These are phyloP conservation scores for Oreotrochilus melanogaster DNA, from an alignment of 2,113 vertebrate genomes.

Conservation along the genomic window DNA sequence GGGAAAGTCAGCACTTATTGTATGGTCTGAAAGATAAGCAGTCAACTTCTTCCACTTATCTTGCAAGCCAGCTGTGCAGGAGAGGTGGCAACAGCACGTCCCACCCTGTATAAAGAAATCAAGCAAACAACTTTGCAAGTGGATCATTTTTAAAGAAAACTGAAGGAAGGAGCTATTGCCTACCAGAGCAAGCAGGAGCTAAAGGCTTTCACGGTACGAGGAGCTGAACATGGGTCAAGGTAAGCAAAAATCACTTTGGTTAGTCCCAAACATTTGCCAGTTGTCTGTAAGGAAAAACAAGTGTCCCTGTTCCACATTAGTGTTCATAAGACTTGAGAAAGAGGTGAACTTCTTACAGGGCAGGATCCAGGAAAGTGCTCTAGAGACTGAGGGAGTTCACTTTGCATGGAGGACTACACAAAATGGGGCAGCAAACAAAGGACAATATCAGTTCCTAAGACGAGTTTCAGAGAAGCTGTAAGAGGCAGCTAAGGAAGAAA, in stretches of 20 bases:
- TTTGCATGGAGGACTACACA: neutral
- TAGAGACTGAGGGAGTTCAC: neutral
- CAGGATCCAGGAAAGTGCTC: neutral
- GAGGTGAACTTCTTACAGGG: neutral
- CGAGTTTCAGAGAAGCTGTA: neutral
- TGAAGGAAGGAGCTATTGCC: neutral
- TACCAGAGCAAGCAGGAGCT: neutral
- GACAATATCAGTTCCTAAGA: too few relatives aligned
- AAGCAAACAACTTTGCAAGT: constrained; percentile 14
- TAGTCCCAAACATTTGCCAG: neutral
- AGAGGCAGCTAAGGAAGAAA: neutral
- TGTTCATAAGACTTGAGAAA: neutral
- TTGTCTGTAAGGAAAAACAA: neutral
- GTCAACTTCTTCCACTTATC: neutral
- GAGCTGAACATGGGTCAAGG: constrained; percentile 59
- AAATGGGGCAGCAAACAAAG: neutral
- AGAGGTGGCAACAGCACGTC: neutral
- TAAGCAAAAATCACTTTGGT: constrained; percentile 32
- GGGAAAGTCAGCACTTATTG: neutral
- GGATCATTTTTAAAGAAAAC: neutral
- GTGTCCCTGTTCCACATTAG: neutral
- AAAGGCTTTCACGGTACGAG: neutral
- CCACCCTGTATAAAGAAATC: neutral
- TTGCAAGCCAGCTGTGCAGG: neutral
- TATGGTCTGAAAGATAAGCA: constrained; percentile 44